Evolutionary conservation across 2,113 vertebrate species (phyloP).

Genomic region (Mugil cephalus): DNA sequence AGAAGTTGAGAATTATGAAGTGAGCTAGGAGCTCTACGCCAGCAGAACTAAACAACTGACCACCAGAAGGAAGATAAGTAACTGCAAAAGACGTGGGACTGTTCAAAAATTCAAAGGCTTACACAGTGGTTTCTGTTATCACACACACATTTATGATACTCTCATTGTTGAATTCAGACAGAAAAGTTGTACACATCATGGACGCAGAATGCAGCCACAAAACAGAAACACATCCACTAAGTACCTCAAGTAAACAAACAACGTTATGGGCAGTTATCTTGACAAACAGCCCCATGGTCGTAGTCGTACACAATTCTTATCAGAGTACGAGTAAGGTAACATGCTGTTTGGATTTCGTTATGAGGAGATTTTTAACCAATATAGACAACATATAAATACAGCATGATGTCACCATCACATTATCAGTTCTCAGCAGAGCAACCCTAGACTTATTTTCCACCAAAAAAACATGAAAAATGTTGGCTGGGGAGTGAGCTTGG

Average conservation of each 20-base stretch:
- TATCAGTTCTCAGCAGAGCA: no score
- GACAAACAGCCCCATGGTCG: no score
- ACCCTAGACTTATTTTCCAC: no score
- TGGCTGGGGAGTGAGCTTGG: no score
- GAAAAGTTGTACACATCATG: neutral
- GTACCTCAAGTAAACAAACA: neutral
- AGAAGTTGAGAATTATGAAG: neutral
- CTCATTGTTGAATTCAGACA: neutral
- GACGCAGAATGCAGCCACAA: neutral
- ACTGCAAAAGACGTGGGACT: constrained; percentile 21
- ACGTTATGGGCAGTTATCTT: neutral
- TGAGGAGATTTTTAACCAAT: no score
- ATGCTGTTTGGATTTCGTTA: no score
- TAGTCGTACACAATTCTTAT: no score
- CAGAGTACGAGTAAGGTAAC: no score
- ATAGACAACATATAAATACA: no score
- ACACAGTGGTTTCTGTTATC: neutral
- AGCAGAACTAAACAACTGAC: constrained; percentile 3
- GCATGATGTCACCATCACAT: no score
- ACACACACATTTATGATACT: neutral
- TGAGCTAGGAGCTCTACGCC: neutral
- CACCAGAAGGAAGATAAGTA: constrained; percentile 20
- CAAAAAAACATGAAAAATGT: no score
- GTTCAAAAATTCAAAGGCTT: constrained; percentile 5
- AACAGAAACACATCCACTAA: neutral